Percentiles rank a stretch among this genome's conserved stretches.
phyloP scores from a whole-genome alignment of 2,888 invertebrate species.

The Mythimna impura region DNA sequence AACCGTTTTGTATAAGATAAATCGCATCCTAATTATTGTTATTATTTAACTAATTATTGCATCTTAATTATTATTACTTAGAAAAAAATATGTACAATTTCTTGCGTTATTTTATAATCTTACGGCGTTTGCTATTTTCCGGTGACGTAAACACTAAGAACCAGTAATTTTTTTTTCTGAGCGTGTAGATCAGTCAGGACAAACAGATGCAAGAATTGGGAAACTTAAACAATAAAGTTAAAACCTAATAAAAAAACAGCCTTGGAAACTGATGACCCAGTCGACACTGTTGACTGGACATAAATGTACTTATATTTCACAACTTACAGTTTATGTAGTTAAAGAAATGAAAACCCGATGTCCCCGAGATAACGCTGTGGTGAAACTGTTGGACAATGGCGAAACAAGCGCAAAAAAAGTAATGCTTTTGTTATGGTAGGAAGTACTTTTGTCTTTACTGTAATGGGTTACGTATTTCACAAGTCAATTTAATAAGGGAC shows the following conservation, averaged over 20 bases:
- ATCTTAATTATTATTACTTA: no score
- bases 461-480: not conserved
- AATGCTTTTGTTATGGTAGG: not conserved
- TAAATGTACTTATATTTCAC: constrained; percentile 58
- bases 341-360: constrained; percentile 50
- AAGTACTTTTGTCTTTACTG: not conserved
- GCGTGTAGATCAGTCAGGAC: not conserved
- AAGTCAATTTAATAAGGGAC: not conserved
- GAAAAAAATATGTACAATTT: no score
- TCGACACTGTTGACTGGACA: constrained; percentile 46
- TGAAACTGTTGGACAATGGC: constrained; percentile 39
- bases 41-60: no score
- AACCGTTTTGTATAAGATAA: no score
- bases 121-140: no score
- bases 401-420: constrained; percentile 35
- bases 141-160: no score
- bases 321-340: constrained; percentile 45
- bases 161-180: no score
- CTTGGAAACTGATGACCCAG: constrained; percentile 48
- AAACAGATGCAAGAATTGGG: not conserved
- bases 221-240: constrained; percentile 8
- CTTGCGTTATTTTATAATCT: no score
- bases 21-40: no score
- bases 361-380: constrained; percentile 45
- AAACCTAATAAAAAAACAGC: constrained; percentile 39